A percentile compares a stretch with the other conserved stretches of the same genome.
Evolutionary conservation across 2,888 invertebrate species (phyloP).

Genomic region (Chelonus formosanus): DNA sequence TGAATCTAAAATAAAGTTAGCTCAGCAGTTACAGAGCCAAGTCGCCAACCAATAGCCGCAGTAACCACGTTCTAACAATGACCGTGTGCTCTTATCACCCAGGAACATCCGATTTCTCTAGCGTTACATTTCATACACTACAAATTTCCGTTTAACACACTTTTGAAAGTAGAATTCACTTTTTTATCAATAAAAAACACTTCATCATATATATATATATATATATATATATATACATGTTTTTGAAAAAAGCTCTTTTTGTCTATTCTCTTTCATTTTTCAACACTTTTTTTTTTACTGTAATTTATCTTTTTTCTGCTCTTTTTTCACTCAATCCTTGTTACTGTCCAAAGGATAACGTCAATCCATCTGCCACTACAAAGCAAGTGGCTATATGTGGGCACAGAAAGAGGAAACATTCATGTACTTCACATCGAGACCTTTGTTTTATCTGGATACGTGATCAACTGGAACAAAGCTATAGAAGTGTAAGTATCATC

Average conservation of each 20-base stretch:
- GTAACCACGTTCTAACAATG: too few relatives aligned
- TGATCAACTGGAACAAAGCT: conserved; percentile 99
- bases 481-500: conserved; percentile 92
- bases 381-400: conserved; percentile 98
- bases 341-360: conserved; percentile 77
- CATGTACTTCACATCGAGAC: conserved; percentile 97
- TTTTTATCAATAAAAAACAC: too few relatives aligned
- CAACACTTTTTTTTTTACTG: background rate
- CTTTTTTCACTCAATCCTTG: conserved; percentile 31
- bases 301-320: conserved; percentile 18
- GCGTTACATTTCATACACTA: too few relatives aligned
- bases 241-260: background rate
- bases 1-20: too few relatives aligned
- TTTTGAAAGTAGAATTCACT: too few relatives aligned
- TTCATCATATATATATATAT: too few relatives aligned
- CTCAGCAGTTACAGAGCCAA: too few relatives aligned
- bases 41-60: too few relatives aligned
- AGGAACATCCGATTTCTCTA: too few relatives aligned
- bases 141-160: too few relatives aligned
- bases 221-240: too few relatives aligned
- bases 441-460: conserved; percentile 95
- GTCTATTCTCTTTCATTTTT: background rate
- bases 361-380: conserved; percentile 94
- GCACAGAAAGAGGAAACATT: conserved; percentile 97
- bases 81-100: too few relatives aligned